Percentiles rank a stretch among this genome's conserved stretches.
Evolutionary conservation across 2,797 vertebrate species (phyloP).

Genomic region (Crenuchus spilurus): DNA sequence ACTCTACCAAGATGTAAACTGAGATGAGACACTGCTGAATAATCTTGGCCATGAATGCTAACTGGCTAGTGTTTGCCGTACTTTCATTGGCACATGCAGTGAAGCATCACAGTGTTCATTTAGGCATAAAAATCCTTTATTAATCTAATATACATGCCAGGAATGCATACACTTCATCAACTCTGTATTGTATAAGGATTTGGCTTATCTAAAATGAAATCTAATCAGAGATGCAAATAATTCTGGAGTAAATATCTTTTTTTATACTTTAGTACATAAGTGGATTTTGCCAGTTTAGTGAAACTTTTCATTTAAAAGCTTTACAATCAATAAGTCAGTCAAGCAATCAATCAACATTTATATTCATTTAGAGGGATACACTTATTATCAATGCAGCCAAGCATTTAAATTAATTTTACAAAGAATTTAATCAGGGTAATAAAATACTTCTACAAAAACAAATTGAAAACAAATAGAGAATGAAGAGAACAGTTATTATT

Average conservation of each 20-base stretch:
- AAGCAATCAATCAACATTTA: too few species aligned
- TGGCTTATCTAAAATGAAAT: conserved; percentile 39
- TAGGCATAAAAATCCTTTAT: conserved; percentile 5
- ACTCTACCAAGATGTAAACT: too few species aligned
- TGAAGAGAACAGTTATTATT: too few species aligned
- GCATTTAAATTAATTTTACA: too few species aligned
- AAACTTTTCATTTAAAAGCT: not conserved
- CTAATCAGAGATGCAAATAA: conserved; percentile 43
- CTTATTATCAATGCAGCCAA: too few species aligned
- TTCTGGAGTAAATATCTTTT: conserved; percentile 9
- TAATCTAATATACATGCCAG: conserved; percentile 4
- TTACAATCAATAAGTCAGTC: too few species aligned
- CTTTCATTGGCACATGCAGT: not conserved
- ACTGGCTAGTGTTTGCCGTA: not conserved
- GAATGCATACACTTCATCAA: not conserved
- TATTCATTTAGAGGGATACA: too few species aligned
- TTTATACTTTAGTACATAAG: not conserved
- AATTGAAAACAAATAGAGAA: too few species aligned
- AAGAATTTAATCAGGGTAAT: too few species aligned
- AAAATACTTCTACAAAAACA: too few species aligned
- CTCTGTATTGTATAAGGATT: conserved; percentile 15
- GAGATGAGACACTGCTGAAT: not conserved
- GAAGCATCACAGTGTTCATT: conserved; percentile 2
- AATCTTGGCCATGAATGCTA: not conserved
- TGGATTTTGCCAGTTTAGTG: conserved; percentile 17